Evolutionary conservation across 2,113 vertebrate species (phyloP).

Genomic region (Ammodramus savannarum): DNA sequence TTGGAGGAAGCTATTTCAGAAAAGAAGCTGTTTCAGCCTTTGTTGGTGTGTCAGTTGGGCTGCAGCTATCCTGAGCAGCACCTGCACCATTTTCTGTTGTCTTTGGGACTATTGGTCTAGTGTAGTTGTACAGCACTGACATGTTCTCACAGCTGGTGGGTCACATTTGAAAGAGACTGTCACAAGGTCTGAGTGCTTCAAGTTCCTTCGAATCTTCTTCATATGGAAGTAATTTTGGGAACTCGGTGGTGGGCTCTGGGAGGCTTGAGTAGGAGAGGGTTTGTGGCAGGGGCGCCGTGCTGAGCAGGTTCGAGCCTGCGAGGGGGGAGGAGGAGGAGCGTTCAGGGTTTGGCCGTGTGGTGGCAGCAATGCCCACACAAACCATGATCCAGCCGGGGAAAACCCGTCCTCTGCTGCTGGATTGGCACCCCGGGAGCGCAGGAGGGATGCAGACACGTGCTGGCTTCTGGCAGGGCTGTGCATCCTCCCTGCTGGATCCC

Average conservation of each 20-base stretch:
- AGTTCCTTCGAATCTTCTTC: not conserved
- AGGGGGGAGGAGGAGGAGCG: not conserved
- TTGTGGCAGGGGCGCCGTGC: not conserved
- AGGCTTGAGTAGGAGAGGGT: not conserved
- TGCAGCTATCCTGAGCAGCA: not conserved
- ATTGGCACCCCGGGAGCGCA: too few species aligned
- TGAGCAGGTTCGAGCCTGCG: not conserved
- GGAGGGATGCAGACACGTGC: not conserved
- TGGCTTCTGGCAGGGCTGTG: not conserved
- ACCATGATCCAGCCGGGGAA: accelerated
- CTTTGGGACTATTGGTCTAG: not conserved
- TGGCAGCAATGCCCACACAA: conserved; percentile 27
- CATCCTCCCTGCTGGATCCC: not conserved
- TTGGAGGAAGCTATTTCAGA: not conserved
- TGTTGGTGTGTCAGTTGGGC: not conserved
- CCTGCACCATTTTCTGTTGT: not conserved
- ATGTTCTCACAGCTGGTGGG: not conserved
- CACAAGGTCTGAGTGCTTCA: not conserved
- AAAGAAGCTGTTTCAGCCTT: not conserved
- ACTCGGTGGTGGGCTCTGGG: not conserved
- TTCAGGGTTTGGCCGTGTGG: not conserved
- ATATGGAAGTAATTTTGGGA: not conserved
- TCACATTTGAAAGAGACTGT: not conserved
- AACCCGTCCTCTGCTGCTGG: accelerated
- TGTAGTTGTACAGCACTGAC: accelerated